Percentiles rank a stretch among this genome's conserved stretches.
Evolutionary conservation across 2,888 invertebrate species (phyloP).

Genomic region (Carcina quercana): DNA sequence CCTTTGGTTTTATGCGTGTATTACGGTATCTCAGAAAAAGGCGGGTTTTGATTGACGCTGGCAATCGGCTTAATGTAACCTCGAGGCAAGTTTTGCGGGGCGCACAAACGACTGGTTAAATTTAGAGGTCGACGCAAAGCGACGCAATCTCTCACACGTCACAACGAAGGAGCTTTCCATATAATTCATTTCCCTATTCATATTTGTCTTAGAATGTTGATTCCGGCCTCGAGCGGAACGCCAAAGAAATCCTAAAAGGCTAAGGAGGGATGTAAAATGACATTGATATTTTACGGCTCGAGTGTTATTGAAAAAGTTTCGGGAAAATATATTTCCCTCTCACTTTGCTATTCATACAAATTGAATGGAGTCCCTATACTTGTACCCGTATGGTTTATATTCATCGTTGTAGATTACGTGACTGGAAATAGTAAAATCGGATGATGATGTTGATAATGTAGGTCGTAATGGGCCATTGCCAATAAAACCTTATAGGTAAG

Average conservation of each 20-base stretch:
- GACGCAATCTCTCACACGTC: conserved; percentile 71
- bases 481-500: conserved; percentile 75
- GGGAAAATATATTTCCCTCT: conserved; percentile 34
- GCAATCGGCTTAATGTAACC: conserved; percentile 73
- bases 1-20: conserved; percentile 34
- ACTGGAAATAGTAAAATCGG: conserved; percentile 74
- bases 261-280: conserved; percentile 34
- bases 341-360: conserved; percentile 40
- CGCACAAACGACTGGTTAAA: conserved; percentile 69
- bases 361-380: conserved; percentile 36
- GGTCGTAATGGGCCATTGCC: conserved; percentile 71
- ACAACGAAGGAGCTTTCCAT: conserved; percentile 63
- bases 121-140: conserved; percentile 69
- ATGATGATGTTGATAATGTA: conserved; percentile 74
- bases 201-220: conserved; percentile 68
- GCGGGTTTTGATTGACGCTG: conserved; percentile 68
- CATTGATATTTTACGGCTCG: conserved; percentile 36
- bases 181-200: conserved; percentile 72
- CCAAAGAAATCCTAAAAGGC: conserved; percentile 29
- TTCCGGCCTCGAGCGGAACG: conserved; percentile 27
- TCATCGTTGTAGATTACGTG: conserved; percentile 69
- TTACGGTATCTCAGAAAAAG: conserved; percentile 56
- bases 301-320: conserved; percentile 48
- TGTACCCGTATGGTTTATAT: conserved; percentile 58
- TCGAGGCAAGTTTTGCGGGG: conserved; percentile 65